Conservation (phyloP, 53 echinoderm and acorn worm species). For the Henricia sp. region DNA sequence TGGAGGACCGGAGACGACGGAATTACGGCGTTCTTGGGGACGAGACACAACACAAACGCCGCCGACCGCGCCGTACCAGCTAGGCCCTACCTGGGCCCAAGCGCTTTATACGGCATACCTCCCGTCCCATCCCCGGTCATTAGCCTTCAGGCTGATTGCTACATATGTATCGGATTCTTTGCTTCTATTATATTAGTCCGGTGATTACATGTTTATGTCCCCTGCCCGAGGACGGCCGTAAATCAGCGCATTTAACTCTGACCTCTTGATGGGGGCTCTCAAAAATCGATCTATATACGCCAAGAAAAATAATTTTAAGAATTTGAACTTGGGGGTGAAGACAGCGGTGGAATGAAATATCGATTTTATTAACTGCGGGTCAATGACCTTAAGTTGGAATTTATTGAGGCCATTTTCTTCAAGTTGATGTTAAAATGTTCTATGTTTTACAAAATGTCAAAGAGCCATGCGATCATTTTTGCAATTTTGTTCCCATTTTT, state of each 20-base stretch:
- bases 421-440: too few species aligned
- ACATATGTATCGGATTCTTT: conserved; percentile 42
- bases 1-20: conserved; percentile 22
- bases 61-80: conserved; percentile 25
- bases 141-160: conserved; percentile 21
- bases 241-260: conserved; percentile 59
- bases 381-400: conserved; percentile 35
- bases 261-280: neutral
- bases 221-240: conserved; percentile 44
- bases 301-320: conserved; percentile 13
- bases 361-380: conserved; percentile 48
- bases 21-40: conserved; percentile 34
- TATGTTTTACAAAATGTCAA: too few species aligned
- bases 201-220: conserved; percentile 64
- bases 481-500: too few species aligned
- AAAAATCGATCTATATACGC: neutral
- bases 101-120: conserved; percentile 5
- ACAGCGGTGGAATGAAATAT: conserved; percentile 26
- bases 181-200: conserved; percentile 41
- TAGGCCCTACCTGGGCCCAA: conserved; percentile 5
- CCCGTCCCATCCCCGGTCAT: conserved; percentile 24
- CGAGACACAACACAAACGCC: conserved; percentile 26
- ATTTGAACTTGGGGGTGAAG: conserved; percentile 52
- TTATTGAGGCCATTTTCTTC: too few species aligned
- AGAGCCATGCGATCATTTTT: too few species aligned